Evolutionary conservation across 2,888 invertebrate species (phyloP).

Genomic region (Petrolisthes cinctipes): DNA sequence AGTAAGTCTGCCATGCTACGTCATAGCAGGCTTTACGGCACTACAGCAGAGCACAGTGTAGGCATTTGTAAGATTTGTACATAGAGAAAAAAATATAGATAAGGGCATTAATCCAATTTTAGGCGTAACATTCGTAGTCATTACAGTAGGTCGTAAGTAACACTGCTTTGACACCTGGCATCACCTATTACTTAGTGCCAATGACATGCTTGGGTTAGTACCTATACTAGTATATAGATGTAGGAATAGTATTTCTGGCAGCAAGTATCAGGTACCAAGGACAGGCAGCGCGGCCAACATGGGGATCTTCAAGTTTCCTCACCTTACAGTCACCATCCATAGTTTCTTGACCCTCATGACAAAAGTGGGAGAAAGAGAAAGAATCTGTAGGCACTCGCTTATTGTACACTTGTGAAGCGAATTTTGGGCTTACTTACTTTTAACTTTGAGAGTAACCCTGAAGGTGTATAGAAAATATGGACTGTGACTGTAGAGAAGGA

Average conservation of each 20-base stretch:
- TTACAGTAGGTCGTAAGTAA: constrained; percentile 32
- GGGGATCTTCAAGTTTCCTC: neutral
- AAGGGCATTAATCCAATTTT: constrained; percentile 60
- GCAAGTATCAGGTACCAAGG: constrained; percentile 15
- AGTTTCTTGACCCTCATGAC: neutral
- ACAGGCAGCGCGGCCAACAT: neutral
- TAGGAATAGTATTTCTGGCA: constrained; percentile 9
- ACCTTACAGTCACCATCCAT: neutral
- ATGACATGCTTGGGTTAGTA: constrained; percentile 50
- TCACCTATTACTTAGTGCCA: constrained; percentile 49
- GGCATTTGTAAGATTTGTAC: constrained; percentile 58
- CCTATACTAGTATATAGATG: constrained; percentile 15
- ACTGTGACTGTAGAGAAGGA: too few species aligned
- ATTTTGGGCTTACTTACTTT: too few species aligned
- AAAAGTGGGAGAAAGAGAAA: too few species aligned
- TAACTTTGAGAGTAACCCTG: too few species aligned
- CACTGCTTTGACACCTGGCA: constrained; percentile 47
- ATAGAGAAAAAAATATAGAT: constrained; percentile 32
- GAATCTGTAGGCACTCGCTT: too few species aligned
- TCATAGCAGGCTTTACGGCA: constrained; percentile 43
- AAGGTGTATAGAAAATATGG: too few species aligned
- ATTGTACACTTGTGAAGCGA: too few species aligned
- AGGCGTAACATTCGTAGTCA: constrained; percentile 52
- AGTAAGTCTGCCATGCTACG: constrained; percentile 41
- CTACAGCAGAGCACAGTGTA: constrained; percentile 29